phyloP scores from a whole-genome alignment of 2,888 invertebrate genomes.

The Molanna angustata region DNA sequence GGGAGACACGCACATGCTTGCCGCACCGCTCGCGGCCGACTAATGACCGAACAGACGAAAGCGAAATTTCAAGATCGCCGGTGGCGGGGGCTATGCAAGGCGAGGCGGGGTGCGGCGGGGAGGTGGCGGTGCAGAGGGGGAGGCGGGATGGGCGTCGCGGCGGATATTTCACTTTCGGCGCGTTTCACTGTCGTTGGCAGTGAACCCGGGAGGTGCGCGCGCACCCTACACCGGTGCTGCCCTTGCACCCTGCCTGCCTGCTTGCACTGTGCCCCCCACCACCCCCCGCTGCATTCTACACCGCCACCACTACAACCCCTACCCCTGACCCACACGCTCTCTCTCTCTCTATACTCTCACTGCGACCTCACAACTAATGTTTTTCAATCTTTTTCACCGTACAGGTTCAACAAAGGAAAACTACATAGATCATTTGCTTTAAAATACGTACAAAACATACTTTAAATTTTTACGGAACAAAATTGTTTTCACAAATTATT shows the following conservation, averaged over 20 bases:
- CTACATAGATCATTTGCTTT: too few relatives aligned
- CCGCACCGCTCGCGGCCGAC: conserved; percentile 59
- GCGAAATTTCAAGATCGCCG: conserved; percentile 67
- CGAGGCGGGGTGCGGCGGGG: conserved; percentile 42
- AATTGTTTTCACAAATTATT: too few relatives aligned
- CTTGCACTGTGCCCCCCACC: conserved; percentile 8
- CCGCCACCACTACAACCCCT: not conserved
- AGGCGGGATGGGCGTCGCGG: conserved; percentile 27
- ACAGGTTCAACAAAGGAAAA: too few relatives aligned
- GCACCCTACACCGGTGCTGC: conserved; percentile 26
- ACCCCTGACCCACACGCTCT: too few relatives aligned
- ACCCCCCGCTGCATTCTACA: not conserved
- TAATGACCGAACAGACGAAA: conserved; percentile 62
- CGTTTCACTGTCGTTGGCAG: conserved; percentile 35
- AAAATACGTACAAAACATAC: too few relatives aligned
- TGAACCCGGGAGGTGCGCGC: conserved; percentile 45
- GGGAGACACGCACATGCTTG: conserved; percentile 57
- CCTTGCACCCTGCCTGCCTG: conserved; percentile 3
- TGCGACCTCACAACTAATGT: too few relatives aligned
- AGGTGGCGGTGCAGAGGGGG: conserved; percentile 29
- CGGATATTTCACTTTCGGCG: conserved; percentile 45
- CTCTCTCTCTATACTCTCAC: too few relatives aligned
- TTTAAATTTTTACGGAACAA: too few relatives aligned
- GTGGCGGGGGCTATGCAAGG: conserved; percentile 41
- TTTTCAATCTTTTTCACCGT: too few relatives aligned